Conservation (phyloP, 2,797 vertebrate genomes). For the Carduelis carduelis region DNA sequence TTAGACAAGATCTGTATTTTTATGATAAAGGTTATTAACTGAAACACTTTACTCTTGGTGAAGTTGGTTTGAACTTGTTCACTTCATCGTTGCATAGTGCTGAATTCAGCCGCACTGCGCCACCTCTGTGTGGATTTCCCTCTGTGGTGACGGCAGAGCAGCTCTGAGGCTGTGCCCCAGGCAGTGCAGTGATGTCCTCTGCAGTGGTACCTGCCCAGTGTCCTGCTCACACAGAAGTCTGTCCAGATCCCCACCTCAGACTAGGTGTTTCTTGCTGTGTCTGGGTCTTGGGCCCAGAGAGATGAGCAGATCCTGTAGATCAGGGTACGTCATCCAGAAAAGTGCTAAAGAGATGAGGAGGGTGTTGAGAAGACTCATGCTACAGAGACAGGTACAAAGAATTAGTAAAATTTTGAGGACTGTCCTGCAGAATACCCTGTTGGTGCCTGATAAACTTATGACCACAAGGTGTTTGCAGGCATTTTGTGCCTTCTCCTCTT, state of each 20-base stretch:
- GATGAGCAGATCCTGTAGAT: background rate
- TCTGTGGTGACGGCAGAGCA: background rate
- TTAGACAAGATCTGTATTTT: background rate
- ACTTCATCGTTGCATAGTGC: rapidly evolving
- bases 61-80: background rate
- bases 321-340: background rate
- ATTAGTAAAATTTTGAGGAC: background rate
- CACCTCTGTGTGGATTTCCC: background rate
- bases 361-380: background rate
- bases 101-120: background rate
- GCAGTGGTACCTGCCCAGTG: too few species aligned
- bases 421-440: background rate
- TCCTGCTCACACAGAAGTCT: background rate
- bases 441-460: background rate
- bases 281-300: background rate
- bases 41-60: background rate
- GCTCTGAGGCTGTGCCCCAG: background rate
- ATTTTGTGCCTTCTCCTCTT: background rate
- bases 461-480: background rate
- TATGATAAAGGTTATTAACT: background rate
- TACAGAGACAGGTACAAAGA: background rate
- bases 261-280: background rate
- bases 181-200: background rate
- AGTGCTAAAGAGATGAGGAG: background rate
- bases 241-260: background rate